Base-by-base conservation (phyloP, 2,888 invertebrate genomes). In the Acleris laterana region DNA sequence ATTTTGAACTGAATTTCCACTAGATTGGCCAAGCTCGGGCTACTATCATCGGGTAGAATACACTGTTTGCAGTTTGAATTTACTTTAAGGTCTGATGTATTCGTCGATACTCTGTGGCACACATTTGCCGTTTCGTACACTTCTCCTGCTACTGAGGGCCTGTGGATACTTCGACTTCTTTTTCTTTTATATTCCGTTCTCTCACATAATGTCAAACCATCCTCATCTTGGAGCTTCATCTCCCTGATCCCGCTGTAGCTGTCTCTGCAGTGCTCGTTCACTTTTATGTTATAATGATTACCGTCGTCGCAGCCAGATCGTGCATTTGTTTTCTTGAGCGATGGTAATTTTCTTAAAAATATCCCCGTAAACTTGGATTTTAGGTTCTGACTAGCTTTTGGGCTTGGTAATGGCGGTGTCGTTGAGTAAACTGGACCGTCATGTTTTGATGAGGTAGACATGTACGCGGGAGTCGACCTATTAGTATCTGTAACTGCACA, bases 1-100 rank as follows among this genome's bases (percentile, higher is more conserved):
- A 90, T 68, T 64, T 84, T 86, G 46, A 90, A 83, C 68, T 85
- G 80, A 48, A 91, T 88, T 78, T 90, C 89, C 56, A 90, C 79
- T 46, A 83, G 72, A 72, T 88, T 87, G 11, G 79, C 71, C 42
- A 82, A 59, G 70, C 84, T 88, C 2, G 69, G 69, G 13, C 80
- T 76, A 60, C 81, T 84, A 70, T 71, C 79, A 9, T 51, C 22
- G 5, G 25, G 6, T 11, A 16, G 25, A n/a, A 5, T 63, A 5
- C 68, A 59, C 42, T 71, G 63, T 3, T 67, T 71, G 59, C 76
- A 73, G 20, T 77, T 69, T 46, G 69, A 57, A 42, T 28, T 64
- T 38, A 75, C 70, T 7, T 79, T 79, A 20, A 75, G 71, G 4
- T 72, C 66, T 46, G 74, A 75, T 63, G 38, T 38, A 38, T 77